Percentiles rank a stretch among this genome's conserved stretches.
Conservation (phyloP, 2,888 invertebrate genomes). For the Notodonta ziczac region DNA sequence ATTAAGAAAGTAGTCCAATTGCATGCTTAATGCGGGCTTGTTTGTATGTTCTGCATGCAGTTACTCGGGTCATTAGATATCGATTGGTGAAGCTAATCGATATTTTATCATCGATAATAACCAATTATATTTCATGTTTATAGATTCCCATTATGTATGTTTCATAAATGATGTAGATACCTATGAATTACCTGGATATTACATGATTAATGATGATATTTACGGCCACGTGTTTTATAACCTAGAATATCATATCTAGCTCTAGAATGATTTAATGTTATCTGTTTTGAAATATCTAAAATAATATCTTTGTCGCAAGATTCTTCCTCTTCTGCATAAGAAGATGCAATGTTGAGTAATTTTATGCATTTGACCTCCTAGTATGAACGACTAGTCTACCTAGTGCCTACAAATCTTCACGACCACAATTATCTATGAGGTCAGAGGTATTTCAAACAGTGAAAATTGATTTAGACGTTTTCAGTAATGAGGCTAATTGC, state of each 20-base stretch:
- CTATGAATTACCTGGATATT: not conserved
- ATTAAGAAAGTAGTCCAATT: conserved; percentile 34
- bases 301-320: conserved; percentile 7
- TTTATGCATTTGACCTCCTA: not conserved
- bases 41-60: not conserved
- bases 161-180: no score
- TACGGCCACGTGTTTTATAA: conserved; percentile 15
- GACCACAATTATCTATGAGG: not conserved
- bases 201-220: conserved; percentile 2
- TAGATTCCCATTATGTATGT: no score
- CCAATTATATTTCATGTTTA: no score
- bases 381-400: not conserved
- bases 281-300: conserved; percentile 14
- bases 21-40: conserved; percentile 10
- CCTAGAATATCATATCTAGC: conserved; percentile 18
- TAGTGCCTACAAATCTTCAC: no score
- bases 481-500: no score
- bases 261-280: conserved; percentile 24
- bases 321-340: conserved; percentile 1
- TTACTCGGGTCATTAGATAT: not conserved
- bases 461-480: no score
- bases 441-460: not conserved
- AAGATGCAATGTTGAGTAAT: conserved; percentile 1
- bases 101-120: not conserved
- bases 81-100: not conserved